Base-by-base conservation (phyloP, 2,113 vertebrate species). In the Symphodus melops region DNA sequence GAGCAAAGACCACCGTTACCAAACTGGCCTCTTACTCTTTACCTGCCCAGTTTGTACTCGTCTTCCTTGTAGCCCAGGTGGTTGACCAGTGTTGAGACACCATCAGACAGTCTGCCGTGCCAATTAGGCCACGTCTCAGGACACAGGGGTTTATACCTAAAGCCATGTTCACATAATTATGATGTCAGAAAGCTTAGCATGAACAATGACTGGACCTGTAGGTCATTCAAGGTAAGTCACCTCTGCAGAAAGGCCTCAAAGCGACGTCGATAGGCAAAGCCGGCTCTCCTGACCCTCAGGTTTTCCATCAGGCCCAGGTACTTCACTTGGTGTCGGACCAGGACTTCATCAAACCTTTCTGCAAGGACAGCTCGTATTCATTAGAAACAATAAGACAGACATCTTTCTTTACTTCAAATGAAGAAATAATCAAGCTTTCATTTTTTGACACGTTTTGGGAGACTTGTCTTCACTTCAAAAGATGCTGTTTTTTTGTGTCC, bases 301-400 rank as follows among this genome's bases (percentile, higher is more conserved):
- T 98, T 99, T 87, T 99, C 98, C 97, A 99, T 97, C 78, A 99
- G 89, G n/a, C 98, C 97, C 69, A 99, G 89, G 86, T 99, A 99
- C 44, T 99, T 99, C 87, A 99, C 98, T 85, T 99, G 98, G 85
- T 99, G 98, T 66, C 97, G 90, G 84, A 99, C 96, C 63, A 99
- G 91, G 59, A 98, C 96, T 71, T 99, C 97, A 73, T 99, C 97
- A 86, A 99, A 99, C 3, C 93, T 94, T 61, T 95, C 98, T 99
- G 86, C 23, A 63, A 23, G 48, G 17, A 67, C 16, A 82, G 13
- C 72, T 60, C n/a, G 9, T 8, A 53, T 67, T 60, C 19, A 55
- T 7, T 41, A 3, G 14, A 37, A 58, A 36, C 39, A 17, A 6
- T 65, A 16, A 39, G 9, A 39, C 37, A 9, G 37, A 39, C 25